A percentile compares a stretch with the other conserved stretches of the same genome.
phyloP scores from a whole-genome alignment of 2,797 vertebrate species.

The Coendou prehensilis region DNA sequence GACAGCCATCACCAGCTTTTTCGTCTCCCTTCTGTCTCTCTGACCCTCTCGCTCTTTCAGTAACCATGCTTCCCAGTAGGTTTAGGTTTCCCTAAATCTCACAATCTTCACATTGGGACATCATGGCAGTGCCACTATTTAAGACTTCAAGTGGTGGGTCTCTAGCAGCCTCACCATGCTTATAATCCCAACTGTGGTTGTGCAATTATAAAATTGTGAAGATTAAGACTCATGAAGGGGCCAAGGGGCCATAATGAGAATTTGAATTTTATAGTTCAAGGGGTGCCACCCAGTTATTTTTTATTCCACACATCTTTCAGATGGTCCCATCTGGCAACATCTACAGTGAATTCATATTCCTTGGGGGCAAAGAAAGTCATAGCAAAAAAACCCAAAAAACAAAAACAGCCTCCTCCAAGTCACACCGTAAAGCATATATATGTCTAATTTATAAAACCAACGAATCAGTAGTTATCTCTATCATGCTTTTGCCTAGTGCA shows the following conservation, averaged over 20 bases:
- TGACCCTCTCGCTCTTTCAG: background rate
- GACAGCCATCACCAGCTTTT: background rate
- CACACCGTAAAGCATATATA: background rate
- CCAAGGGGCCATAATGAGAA: background rate
- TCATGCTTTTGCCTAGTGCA: background rate
- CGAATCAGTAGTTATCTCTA: background rate
- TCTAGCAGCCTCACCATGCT: background rate
- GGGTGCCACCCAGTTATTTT: background rate
- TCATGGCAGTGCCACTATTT: background rate
- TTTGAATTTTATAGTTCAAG: background rate
- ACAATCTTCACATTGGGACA: background rate
- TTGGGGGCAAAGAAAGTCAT: background rate
- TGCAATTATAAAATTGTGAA: background rate
- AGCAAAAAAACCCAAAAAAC: background rate
- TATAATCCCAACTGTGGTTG: background rate
- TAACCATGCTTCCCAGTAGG: background rate
- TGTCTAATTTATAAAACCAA: constrained; percentile 18
- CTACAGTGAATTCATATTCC: background rate
- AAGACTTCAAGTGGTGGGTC: background rate
- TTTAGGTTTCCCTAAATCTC: background rate
- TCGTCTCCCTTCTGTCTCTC: background rate
- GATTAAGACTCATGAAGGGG: background rate
- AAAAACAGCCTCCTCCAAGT: background rate
- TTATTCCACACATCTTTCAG: background rate
- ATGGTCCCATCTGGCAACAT: background rate